These are phyloP conservation scores for Electrona antarctica DNA, from an alignment of 2,113 vertebrate species.

Conservation along the genomic window DNA sequence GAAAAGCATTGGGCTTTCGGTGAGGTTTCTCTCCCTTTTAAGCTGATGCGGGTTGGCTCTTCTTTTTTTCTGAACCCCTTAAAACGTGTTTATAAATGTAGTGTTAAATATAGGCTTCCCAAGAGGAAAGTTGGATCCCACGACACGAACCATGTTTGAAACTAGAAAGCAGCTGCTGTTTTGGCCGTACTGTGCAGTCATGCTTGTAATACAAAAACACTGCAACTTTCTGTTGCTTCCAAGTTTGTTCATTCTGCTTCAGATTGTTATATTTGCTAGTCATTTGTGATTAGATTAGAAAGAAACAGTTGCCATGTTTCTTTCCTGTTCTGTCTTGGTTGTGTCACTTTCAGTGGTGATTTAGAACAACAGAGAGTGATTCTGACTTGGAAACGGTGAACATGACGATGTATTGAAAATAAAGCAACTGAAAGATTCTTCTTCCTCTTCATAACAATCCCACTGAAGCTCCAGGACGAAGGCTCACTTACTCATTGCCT, in stretches of 20 bases:
- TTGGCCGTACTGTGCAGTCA: background rate
- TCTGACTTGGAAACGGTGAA: background rate
- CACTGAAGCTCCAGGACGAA: background rate
- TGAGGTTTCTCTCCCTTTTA: too few relatives aligned
- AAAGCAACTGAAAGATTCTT: constrained; percentile 8
- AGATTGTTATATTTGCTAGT: background rate
- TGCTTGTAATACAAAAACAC: background rate
- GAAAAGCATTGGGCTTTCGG: too few relatives aligned
- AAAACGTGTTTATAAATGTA: too few relatives aligned
- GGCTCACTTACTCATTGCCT: background rate
- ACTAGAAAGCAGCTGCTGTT: too few relatives aligned
- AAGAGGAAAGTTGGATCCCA: too few relatives aligned
- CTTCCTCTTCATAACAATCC: constrained; percentile 22
- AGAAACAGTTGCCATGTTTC: background rate
- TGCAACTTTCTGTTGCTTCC: background rate
- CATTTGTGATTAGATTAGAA: background rate
- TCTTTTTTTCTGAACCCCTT: too few relatives aligned
- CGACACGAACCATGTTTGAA: too few relatives aligned
- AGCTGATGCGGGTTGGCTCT: too few relatives aligned
- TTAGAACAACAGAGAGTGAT: background rate
- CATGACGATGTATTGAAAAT: constrained; percentile 14
- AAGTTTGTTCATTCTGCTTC: background rate
- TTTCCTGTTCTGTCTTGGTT: constrained; percentile 4
- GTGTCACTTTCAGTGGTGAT: background rate
- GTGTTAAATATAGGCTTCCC: too few relatives aligned